Conservation (phyloP, 2,888 invertebrate genomes). For the Portevinia maculata region DNA sequence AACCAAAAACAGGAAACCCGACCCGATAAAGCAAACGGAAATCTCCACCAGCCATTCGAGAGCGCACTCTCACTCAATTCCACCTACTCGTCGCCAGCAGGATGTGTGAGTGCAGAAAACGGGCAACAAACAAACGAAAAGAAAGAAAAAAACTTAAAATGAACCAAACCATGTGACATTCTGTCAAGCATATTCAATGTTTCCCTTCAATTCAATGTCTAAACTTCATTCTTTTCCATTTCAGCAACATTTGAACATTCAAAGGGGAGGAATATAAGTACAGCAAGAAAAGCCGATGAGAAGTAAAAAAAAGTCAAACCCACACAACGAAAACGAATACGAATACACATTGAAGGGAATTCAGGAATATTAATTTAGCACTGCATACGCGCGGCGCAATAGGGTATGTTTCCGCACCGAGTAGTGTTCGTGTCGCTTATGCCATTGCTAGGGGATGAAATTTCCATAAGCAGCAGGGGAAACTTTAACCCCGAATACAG, state of each 20-base stretch:
- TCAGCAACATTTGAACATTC: neutral
- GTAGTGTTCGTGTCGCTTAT: neutral
- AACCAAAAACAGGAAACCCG: neutral
- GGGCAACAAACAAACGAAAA: neutral
- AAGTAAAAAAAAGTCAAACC: neutral
- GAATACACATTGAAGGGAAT: neutral
- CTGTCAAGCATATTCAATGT: constrained; percentile 4
- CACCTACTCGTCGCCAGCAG: neutral
- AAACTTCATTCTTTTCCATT: neutral
- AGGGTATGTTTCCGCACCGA: neutral
- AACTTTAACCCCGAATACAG: constrained; percentile 21
- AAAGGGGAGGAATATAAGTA: constrained; percentile 22
- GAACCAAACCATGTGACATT: constrained; percentile 12
- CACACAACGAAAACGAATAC: neutral
- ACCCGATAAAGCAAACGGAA: neutral
- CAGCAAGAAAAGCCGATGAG: neutral
- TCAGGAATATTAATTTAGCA: neutral
- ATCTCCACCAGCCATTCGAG: neutral
- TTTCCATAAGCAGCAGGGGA: constrained; percentile 5
- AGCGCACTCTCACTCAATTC: constrained; percentile 2
- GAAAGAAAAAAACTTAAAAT: neutral
- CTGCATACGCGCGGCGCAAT: neutral
- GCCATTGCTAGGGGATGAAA: constrained; percentile 32
- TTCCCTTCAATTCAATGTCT: constrained; percentile 4
- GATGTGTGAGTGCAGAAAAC: neutral